These are phyloP conservation scores for Gymnosoma rotundatum DNA, from an alignment of 2,888 invertebrate species.

Conservation along the genomic window DNA sequence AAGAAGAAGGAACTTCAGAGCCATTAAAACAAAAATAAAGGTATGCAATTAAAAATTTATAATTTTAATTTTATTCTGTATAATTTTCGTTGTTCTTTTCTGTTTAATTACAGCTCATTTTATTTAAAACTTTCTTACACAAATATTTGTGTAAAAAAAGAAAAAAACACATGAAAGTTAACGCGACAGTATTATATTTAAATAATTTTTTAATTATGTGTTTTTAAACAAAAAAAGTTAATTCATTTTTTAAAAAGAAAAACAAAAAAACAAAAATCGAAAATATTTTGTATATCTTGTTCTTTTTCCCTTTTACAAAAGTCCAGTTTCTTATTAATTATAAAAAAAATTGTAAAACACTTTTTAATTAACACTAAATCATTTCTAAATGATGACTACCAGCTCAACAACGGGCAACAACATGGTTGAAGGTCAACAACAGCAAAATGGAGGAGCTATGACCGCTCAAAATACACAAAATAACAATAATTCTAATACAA, in stretches of 20 bases:
- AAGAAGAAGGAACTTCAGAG: conserved; percentile 44
- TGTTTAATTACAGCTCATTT: conserved; percentile 66
- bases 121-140: conserved; percentile 41
- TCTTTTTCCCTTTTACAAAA: conserved; percentile 33
- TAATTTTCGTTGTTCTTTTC: conserved; percentile 53
- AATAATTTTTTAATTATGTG: conserved; percentile 39
- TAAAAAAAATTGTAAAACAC: conserved; percentile 32
- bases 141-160: conserved; percentile 29
- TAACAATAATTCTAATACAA: conserved; percentile 78
- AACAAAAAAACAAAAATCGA: conserved; percentile 22
- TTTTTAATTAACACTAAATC: conserved; percentile 44
- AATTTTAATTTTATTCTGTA: conserved; percentile 26
- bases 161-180: conserved; percentile 35
- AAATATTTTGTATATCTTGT: conserved; percentile 39
- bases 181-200: conserved; percentile 66
- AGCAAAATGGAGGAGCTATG: conserved; percentile 83
- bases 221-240: conserved; percentile 38
- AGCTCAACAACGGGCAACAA: conserved; percentile 71
- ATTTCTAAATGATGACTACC: conserved; percentile 72
- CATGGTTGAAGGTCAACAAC: conserved; percentile 86
- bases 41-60: conserved; percentile 40
- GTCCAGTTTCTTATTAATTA: conserved; percentile 19
- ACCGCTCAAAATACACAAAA: conserved; percentile 78
- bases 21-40: conserved; percentile 53
- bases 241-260: no score